Base-by-base conservation (phyloP, 2,797 vertebrate genomes). In the Crenuchus spilurus region DNA sequence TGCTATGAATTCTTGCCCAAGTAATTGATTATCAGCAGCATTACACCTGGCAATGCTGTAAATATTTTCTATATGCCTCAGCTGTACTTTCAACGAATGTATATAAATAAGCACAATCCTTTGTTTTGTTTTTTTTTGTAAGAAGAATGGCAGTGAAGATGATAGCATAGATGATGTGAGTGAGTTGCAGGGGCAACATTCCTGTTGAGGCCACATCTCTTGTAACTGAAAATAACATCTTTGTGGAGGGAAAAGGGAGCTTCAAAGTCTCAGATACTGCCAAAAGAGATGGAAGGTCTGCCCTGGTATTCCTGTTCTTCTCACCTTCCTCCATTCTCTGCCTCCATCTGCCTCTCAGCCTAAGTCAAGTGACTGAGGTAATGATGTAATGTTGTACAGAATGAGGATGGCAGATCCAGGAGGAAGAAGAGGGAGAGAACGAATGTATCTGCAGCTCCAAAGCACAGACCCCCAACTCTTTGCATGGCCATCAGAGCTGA, bases 401-500 rank as follows among this genome's bases (percentile, higher is more conserved):
- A 35, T 22, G 24, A 31, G 11, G 48, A 52, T 22, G 22, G 37
- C 54, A 72, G 65, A 54, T 20, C 11, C 28, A 67, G 64, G 84
- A 87, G 78, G 82, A 84, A 72, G 82, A 82, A 76, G 71, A 79
- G 75, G 72, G 84, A 79, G 80, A 78, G 67, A 80, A 71, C 68
- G 75, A 79, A 80, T 78, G 80, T 83, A 80, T 78, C 76, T 76
- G 82, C 88, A 91, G 87, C 89, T 92, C 91, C 87, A 80, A 83
- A 87, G 86, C 87, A 89, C 90, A 91, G 88, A 73, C 82, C 80
- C 70, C 85, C 80, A 82, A 51, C 30, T 51, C 33, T 49, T 24
- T 51, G 78, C 66, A 78, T 82, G 75, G 61, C 79, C 84, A 90
- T 99, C 95, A 99, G 93, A 99, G 96, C 83, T 99, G 98, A 92